Evolutionary conservation across 2,888 invertebrate genomes (phyloP).

Genomic region (Furcula furcula): DNA sequence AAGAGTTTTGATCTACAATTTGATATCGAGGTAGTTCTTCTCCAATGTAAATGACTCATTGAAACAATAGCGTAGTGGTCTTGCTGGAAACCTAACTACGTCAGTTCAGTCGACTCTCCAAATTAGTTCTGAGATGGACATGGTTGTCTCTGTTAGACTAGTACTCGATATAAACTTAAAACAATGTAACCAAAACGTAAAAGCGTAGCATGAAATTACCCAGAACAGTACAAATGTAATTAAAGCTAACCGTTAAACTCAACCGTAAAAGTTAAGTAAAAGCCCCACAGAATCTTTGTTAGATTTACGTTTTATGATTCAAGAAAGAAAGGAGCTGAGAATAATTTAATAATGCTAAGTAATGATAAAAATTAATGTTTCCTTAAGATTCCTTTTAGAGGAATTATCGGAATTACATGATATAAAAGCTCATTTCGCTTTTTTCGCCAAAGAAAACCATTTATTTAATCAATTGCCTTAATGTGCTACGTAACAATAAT

Average conservation of each 20-base stretch:
- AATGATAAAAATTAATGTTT: slow-evolving; percentile 39
- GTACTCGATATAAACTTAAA: slow-evolving; percentile 62
- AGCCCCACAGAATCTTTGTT: slow-evolving; percentile 56
- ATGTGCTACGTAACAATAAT: too few relatives aligned
- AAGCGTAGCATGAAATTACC: slow-evolving; percentile 57
- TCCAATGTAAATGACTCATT: too few relatives aligned
- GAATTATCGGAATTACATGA: slow-evolving; percentile 9
- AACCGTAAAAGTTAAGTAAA: slow-evolving; percentile 64
- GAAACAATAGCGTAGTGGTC: too few relatives aligned
- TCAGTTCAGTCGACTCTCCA: slow-evolving; percentile 47
- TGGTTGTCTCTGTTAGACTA: slow-evolving; percentile 59
- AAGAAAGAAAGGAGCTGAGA: slow-evolving; percentile 42
- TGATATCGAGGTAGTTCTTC: too few relatives aligned
- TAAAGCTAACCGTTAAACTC: slow-evolving; percentile 64
- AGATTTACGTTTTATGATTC: slow-evolving; percentile 54
- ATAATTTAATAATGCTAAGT: slow-evolving; percentile 45
- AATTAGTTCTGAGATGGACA: slow-evolving; percentile 48
- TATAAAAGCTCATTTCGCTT: too few relatives aligned
- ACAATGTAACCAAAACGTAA: slow-evolving; percentile 68
- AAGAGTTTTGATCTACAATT: too few relatives aligned
- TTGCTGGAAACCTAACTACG: slow-evolving; percentile 36
- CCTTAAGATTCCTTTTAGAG: slow-evolving; percentile 23
- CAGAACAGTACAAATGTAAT: slow-evolving; percentile 65
- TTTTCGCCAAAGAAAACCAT: too few relatives aligned
- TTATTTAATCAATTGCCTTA: too few relatives aligned